These are phyloP conservation scores for Heterohyrax brucei DNA, from an alignment of 2,797 vertebrate species.

Conservation along the genomic window DNA sequence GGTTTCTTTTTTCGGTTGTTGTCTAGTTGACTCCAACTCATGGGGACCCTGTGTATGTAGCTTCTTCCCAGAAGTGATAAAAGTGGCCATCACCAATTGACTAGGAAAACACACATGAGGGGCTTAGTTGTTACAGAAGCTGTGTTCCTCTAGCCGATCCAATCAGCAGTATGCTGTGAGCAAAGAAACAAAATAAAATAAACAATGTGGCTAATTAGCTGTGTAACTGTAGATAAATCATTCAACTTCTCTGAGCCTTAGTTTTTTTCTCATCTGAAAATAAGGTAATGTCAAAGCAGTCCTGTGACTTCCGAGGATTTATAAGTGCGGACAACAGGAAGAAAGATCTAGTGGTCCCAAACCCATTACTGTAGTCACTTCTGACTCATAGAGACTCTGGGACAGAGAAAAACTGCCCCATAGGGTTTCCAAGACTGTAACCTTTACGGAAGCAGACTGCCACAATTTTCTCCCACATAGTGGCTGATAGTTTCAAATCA, in stretches of 20 bases:
- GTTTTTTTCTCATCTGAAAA: slow-evolving; percentile 37
- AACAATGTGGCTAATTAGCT: background rate
- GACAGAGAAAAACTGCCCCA: background rate
- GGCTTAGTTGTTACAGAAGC: background rate
- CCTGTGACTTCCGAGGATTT: background rate
- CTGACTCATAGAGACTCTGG: background rate
- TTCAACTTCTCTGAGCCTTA: background rate
- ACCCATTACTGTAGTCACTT: background rate
- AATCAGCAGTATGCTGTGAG: background rate
- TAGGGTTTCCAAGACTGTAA: background rate
- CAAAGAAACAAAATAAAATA: background rate
- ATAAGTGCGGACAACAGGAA: background rate
- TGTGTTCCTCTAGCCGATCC: background rate
- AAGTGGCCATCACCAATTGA: background rate
- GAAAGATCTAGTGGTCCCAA: background rate
- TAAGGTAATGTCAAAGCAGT: background rate
- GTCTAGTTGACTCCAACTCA: background rate
- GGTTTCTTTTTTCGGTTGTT: too few relatives aligned
- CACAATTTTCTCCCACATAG: background rate
- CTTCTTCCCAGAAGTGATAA: background rate
- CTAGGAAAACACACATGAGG: background rate
- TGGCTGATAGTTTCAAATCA: background rate
- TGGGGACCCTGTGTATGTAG: background rate
- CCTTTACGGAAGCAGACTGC: background rate
- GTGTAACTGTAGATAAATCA: background rate